A percentile compares a stretch with the other conserved stretches of the same genome.
phyloP scores from a whole-genome alignment of 2,797 vertebrate species.

The Trematocara caparti region DNA sequence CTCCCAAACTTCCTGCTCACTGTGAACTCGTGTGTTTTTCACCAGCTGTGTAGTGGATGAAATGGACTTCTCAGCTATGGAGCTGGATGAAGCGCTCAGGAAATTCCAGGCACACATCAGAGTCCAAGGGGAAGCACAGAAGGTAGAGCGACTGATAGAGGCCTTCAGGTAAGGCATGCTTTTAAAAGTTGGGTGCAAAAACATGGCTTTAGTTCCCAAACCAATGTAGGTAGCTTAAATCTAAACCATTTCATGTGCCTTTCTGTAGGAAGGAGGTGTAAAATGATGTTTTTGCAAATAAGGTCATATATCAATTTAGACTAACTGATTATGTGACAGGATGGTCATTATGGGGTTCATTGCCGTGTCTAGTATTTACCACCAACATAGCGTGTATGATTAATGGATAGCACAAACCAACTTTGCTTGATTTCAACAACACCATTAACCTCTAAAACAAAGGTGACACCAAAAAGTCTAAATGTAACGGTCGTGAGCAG shows the following conservation, averaged over 20 bases:
- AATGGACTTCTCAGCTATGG: slow-evolving; percentile 96
- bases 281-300: neutral
- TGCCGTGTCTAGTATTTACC: neutral
- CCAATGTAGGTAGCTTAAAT: neutral
- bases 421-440: neutral
- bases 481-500: neutral
- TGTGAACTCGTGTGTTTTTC: neutral
- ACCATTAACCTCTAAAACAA: slow-evolving; percentile 1
- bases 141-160: slow-evolving; percentile 94
- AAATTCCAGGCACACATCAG: slow-evolving; percentile 98
- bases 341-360: neutral
- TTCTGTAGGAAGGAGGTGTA: neutral
- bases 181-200: neutral
- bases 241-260: neutral
- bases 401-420: neutral
- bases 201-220: neutral
- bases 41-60: slow-evolving; percentile 94
- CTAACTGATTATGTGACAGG: neutral
- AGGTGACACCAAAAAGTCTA: neutral
- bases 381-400: neutral
- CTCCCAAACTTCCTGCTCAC: neutral
- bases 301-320: neutral
- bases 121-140: slow-evolving; percentile 97
- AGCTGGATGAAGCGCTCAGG: slow-evolving; percentile 93
- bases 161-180: slow-evolving; percentile 85